phyloP scores from a whole-genome alignment of 37 sponge, comb jelly and placozoan species.

The Cliona cf. orientalis region DNA sequence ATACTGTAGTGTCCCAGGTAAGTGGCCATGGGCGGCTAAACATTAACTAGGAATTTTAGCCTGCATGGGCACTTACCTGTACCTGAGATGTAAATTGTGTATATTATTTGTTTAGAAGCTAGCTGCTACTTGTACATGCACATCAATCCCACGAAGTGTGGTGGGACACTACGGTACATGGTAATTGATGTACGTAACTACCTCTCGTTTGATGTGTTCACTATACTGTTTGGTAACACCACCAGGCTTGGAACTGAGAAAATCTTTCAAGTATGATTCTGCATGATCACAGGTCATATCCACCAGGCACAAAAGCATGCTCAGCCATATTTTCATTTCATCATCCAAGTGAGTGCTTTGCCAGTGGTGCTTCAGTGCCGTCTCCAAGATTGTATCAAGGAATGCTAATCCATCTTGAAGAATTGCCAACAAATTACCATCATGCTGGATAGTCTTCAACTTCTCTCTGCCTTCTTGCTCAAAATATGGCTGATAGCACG shows the following conservation, averaged over 20 bases:
- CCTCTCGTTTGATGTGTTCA: slow-evolving; percentile 52
- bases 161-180: background rate
- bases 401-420: slow-evolving; percentile 55
- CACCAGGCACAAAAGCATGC: slow-evolving; percentile 31
- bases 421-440: slow-evolving; percentile 34
- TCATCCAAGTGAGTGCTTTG: slow-evolving; percentile 13
- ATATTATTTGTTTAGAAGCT: too few species aligned
- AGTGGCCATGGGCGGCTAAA: too few species aligned
- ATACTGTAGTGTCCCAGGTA: too few species aligned
- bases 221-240: slow-evolving; percentile 24
- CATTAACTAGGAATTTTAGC: too few species aligned
- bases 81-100: too few species aligned
- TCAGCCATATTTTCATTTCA: slow-evolving; percentile 46
- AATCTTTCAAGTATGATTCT: slow-evolving; percentile 53
- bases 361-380: slow-evolving; percentile 32
- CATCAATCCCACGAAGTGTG: background rate
- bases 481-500: slow-evolving; percentile 20
- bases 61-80: too few species aligned
- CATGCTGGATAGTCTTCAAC: slow-evolving; percentile 8
- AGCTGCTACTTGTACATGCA: background rate
- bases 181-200: background rate
- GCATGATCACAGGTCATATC: slow-evolving; percentile 32
- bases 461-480: background rate
- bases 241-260: slow-evolving; percentile 20
- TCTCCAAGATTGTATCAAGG: slow-evolving; percentile 43